A percentile compares a stretch with the other conserved stretches of the same genome.
Conservation (phyloP, 2,113 vertebrate species). For the Menidia beryllina region DNA sequence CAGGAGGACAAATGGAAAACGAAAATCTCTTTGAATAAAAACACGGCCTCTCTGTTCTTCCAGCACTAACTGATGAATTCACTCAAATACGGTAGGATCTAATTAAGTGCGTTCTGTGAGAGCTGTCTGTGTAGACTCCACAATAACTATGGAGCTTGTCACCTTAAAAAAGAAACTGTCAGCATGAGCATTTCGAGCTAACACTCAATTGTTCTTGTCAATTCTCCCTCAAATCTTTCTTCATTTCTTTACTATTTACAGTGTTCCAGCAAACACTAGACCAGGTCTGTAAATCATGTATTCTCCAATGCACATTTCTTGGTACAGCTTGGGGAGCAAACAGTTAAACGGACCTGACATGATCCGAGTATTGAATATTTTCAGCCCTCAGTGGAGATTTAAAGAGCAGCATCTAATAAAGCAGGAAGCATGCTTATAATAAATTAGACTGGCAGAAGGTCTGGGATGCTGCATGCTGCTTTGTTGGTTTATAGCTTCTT, state of each 20-base stretch:
- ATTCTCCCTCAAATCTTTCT: no score
- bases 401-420: constrained; percentile 44
- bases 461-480: constrained; percentile 50
- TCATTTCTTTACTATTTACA: background rate
- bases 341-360: constrained; percentile 12
- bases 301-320: constrained; percentile 7
- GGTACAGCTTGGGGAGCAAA: constrained; percentile 24
- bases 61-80: background rate
- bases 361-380: constrained; percentile 50
- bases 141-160: background rate
- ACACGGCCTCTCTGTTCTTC: background rate
- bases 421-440: constrained; percentile 62
- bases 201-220: no score
- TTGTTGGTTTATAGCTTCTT: constrained; percentile 58
- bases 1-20: constrained; percentile 3
- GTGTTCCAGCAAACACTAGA: background rate
- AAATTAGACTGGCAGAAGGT: constrained; percentile 39
- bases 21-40: constrained; percentile 12
- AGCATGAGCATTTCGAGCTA: constrained; percentile 2
- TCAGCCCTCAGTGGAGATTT: constrained; percentile 56
- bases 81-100: background rate
- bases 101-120: background rate
- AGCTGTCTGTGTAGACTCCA: background rate
- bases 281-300: background rate
- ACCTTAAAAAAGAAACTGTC: background rate